A percentile compares a stretch with the other conserved stretches of the same genome.
Evolutionary conservation across 2,113 vertebrate species (phyloP).

Genomic region (Vireo altiloquus): DNA sequence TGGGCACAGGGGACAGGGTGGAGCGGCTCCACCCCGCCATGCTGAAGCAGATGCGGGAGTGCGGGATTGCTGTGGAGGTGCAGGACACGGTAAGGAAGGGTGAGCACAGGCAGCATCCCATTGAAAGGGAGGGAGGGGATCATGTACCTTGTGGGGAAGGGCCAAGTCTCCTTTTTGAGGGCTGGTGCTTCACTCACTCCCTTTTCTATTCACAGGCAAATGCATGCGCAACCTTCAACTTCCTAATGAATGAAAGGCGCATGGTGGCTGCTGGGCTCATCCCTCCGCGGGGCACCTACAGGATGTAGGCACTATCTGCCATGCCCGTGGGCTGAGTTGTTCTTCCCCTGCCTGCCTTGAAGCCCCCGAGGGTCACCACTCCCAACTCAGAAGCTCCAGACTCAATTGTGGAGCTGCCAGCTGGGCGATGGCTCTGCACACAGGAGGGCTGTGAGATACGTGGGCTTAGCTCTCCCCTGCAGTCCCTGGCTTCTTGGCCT

Average conservation of each 20-base stretch:
- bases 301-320: background rate
- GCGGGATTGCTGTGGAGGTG: constrained; percentile 90
- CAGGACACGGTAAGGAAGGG: constrained; percentile 87
- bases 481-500: background rate
- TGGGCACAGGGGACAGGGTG: constrained; percentile 86
- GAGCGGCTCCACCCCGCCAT: constrained; percentile 76
- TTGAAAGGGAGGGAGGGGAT: background rate
- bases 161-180: too few species aligned
- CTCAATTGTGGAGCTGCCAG: background rate
- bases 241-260: constrained; percentile 83
- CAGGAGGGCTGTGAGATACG: background rate
- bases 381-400: accelerated
- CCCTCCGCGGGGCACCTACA: constrained; percentile 66
- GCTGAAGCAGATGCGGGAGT: constrained; percentile 75
- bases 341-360: background rate
- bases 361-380: accelerated
- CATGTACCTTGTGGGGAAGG: background rate
- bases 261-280: constrained; percentile 86
- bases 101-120: background rate
- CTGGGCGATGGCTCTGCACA: background rate
- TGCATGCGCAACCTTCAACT: constrained; percentile 96
- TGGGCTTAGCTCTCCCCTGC: background rate
- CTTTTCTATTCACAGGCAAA: constrained; percentile 78
- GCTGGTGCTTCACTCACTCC: background rate
- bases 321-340: accelerated